Conservation (phyloP, 1,140 invertebrate species). For the Drosophila punjabiensis region DNA sequence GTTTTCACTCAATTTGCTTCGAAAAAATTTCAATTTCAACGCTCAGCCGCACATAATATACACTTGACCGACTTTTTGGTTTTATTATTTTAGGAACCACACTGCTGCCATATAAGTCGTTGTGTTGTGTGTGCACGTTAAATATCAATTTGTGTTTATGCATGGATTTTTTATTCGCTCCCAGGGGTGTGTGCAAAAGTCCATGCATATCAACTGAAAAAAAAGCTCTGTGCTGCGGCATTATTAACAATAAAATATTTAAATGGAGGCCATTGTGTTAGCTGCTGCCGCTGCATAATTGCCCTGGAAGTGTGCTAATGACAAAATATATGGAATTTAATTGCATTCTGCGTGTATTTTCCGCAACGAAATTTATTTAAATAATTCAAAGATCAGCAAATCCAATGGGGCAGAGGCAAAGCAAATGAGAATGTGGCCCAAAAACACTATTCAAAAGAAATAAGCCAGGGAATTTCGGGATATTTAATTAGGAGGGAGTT, state of each 20-base stretch:
- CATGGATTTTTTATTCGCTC: constrained; percentile 53
- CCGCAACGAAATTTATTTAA: constrained; percentile 19
- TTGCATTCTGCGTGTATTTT: constrained; percentile 24
- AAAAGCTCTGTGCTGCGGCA: constrained; percentile 3
- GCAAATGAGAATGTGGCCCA: neutral
- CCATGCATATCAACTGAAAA: constrained; percentile 2
- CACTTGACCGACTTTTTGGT: constrained; percentile 68
- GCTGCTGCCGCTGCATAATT: constrained; percentile 17
- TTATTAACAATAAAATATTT: constrained; percentile 43
- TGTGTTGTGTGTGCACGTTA: constrained; percentile 28
- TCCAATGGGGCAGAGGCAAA: neutral
- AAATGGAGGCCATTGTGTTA: constrained; percentile 15
- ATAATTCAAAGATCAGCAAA: constrained; percentile 25
- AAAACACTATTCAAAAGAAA: neutral
- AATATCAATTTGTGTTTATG: constrained; percentile 61
- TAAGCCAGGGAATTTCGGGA: neutral
- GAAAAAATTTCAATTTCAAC: constrained; percentile 73
- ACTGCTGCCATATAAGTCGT: constrained; percentile 42
- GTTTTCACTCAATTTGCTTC: constrained; percentile 76
- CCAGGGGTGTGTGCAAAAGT: constrained; percentile 10
- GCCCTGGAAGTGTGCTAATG: constrained; percentile 29
- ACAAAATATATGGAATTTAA: constrained; percentile 18
- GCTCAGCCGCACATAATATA: constrained; percentile 46
- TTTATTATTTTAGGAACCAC: constrained; percentile 39
- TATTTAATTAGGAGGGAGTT: neutral